Evolutionary conservation across 2,797 vertebrate species (phyloP).

Genomic region (Gambelia wislizenii): DNA sequence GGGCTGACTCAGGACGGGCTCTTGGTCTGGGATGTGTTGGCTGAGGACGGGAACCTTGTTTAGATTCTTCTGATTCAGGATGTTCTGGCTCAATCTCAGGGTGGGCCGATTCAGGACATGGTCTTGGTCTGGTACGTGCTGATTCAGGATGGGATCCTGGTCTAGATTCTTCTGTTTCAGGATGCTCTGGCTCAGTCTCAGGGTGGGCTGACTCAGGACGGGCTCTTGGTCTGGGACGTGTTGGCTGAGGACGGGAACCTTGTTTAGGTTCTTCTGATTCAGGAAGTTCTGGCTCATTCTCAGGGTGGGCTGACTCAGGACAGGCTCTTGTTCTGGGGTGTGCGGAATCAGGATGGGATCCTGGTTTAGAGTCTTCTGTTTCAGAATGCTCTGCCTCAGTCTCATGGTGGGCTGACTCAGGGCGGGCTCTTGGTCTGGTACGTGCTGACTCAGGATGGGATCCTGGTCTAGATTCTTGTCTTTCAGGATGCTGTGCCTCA

Average conservation of each 20-base stretch:
- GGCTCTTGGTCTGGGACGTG: not conserved
- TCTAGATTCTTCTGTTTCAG: not conserved
- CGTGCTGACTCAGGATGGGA: not conserved
- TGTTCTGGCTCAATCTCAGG: too few species aligned
- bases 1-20: too few species aligned
- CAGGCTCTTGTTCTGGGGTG: not conserved
- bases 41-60: too few species aligned
- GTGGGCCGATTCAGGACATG: too few species aligned
- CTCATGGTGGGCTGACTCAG: too few species aligned
- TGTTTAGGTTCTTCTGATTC: not conserved
- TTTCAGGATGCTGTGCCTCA: too few species aligned
- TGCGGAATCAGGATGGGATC: too few species aligned
- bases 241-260: not conserved
- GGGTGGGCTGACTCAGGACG: too few species aligned
- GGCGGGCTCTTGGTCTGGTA: accelerated
- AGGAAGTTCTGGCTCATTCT: not conserved
- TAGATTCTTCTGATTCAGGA: not conserved
- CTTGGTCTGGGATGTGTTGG: too few species aligned
- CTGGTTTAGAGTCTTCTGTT: not conserved
- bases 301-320: not conserved
- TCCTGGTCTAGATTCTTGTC: not conserved
- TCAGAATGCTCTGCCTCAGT: not conserved
- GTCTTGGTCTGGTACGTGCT: not conserved
- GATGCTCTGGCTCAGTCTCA: too few species aligned
- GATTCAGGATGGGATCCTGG: not conserved